Base-by-base conservation (phyloP, 2,113 vertebrate genomes). In the Mirza zaza region DNA sequence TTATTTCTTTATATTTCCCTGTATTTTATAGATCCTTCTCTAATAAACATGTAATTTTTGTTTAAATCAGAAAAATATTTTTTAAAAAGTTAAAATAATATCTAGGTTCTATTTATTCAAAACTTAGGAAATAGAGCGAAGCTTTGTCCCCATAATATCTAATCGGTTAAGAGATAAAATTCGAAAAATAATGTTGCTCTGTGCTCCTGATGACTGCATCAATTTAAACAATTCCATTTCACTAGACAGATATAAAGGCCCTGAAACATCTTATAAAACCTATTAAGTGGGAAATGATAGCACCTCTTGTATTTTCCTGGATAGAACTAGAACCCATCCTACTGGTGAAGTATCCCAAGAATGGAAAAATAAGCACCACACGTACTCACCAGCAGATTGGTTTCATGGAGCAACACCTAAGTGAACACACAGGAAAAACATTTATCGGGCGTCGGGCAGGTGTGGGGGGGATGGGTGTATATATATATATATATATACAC, bases 161-260 rank as follows among this genome's bases (percentile, higher is more conserved):
- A 95, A 79, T 90, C 59, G 87, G 4, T n/a, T 92, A 50, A 55
- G 61, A 77, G 10, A 92, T 77, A 11, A 89, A 85, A 77, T 57
- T 88, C 88, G 81, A 76, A 57, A 91, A 83, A 65, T 32, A 65
- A 57, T 34, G 15, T 45, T 57, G 20, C 18, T 65, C 21, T 67
- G 39, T 87, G 55, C 20, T 89, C 4, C 59, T 77, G 34, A 68
- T 63, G 10, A 67, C 27, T 73, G 32, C 42, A 84, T 61, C 85
- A 75, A 89, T 85, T 88, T 29, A 85, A 89, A 85, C 8, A 67
- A 50, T 55, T 68, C 87, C 88, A 84, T 84, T 75, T 79, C 52
- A 83, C 83, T 34, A 61, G 57, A 71, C 23, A 86, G 67, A 94
- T 67, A 71, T 59, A 86, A 42, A 1, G 59, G 17, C 8, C n/a